Conservation (phyloP, 2,888 invertebrate species). For the Epicampocera succincta region DNA sequence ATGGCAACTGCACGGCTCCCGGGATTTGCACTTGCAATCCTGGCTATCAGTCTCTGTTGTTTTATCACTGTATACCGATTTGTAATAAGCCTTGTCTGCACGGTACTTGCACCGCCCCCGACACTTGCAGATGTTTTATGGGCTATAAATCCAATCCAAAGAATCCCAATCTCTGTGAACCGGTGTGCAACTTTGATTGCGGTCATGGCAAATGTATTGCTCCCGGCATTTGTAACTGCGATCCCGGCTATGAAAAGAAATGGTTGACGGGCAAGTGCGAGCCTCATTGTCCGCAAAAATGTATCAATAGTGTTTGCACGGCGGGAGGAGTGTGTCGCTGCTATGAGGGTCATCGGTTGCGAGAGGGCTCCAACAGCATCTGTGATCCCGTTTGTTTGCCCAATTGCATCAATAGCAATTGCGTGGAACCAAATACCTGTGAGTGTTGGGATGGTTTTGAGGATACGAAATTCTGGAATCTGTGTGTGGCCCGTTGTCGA, state of each 20-base stretch:
- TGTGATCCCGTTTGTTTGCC: slow-evolving; percentile 80
- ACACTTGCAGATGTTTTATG: slow-evolving; percentile 82
- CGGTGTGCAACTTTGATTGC: slow-evolving; percentile 77
- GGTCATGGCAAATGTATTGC: slow-evolving; percentile 78
- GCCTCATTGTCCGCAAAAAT: slow-evolving; percentile 77
- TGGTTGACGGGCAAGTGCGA: slow-evolving; percentile 78
- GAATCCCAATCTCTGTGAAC: slow-evolving; percentile 74
- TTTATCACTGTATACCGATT: slow-evolving; percentile 76
- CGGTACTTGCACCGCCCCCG: slow-evolving; percentile 79
- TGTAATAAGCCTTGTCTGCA: slow-evolving; percentile 76
- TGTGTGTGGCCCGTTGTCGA: slow-evolving; percentile 77
- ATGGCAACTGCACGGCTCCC: slow-evolving; percentile 81
- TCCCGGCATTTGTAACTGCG: slow-evolving; percentile 77
- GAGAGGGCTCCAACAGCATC: slow-evolving; percentile 74
- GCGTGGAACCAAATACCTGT: slow-evolving; percentile 80
- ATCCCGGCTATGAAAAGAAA: slow-evolving; percentile 77
- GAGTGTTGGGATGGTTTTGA: slow-evolving; percentile 78
- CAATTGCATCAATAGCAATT: slow-evolving; percentile 81
- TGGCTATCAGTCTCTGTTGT: slow-evolving; percentile 76
- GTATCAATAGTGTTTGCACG: slow-evolving; percentile 82
- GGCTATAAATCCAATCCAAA: slow-evolving; percentile 77
- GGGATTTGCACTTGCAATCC: slow-evolving; percentile 79
- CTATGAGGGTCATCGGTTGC: slow-evolving; percentile 81
- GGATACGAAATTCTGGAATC: slow-evolving; percentile 75
- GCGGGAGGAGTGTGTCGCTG: slow-evolving; percentile 83